Base-by-base conservation (phyloP, 64 coral and sea anemone species). In the Montipora sp. region DNA sequence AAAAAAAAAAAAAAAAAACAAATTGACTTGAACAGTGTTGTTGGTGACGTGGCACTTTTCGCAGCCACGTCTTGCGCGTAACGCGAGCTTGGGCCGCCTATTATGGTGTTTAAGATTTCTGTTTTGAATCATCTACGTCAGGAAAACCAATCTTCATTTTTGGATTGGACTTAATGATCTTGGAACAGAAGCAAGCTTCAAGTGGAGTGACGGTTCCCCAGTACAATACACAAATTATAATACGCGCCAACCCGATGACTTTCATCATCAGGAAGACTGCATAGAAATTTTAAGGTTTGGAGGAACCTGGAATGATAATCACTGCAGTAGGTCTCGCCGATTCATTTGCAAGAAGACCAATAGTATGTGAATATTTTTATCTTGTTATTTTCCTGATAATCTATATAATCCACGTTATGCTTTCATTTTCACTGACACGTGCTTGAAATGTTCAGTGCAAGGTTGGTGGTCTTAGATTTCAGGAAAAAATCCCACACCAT, bases 341-440 rank as follows among this genome's bases (percentile, higher is more conserved):
- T 98, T 72, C 77, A 77, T 98, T 50, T 98, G 96, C 78, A 95
- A 98, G 59, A 95, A 90, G 46, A 84, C 80, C n/a, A 95, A 98
- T 21, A 93, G 96, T 93, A 79, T 91, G 96, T 89, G 27, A 27
- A 27, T 27, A 27, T 27, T 27, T 27, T 27, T 10, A 5, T 15
- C n/a, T 18, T 78, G 20, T 55, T 61, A 12, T 45, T 63, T 6
- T 47, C 50, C 10, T 49, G 51, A 55, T 7, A 55, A 55, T 55
- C 6, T 5, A 9, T 5, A 1, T 0, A 9, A 55, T 9, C 51
- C 9, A 9, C 9, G 5, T 55, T 7, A 55, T 7, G 51, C 5
- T 55, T 7, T 55, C 9, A 9, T 55, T 7, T 7, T 55, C 6
- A 55, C 5, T 7, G 0, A 5, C 9, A 9, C 9, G 5, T 9